These are phyloP conservation scores for Tenrec ecaudatus DNA, from an alignment of 2,113 vertebrate species.

Conservation along the genomic window DNA sequence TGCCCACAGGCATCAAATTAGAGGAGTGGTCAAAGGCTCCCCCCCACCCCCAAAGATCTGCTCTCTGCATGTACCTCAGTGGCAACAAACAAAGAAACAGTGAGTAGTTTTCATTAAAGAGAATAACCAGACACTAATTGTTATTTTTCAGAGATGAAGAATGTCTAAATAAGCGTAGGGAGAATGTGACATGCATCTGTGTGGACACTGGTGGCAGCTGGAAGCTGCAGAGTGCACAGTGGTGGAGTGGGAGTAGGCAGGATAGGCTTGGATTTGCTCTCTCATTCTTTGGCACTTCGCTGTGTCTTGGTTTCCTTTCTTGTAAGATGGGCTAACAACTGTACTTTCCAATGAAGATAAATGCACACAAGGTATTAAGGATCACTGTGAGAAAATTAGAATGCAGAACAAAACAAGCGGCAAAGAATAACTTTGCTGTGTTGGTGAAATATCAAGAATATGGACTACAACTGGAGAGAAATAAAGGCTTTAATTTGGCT, in stretches of 20 bases:
- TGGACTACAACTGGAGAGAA: neutral
- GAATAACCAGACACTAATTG: no score
- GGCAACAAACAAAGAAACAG: no score
- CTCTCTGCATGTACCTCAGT: no score
- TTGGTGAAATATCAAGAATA: neutral
- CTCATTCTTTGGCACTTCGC: neutral
- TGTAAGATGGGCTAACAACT: neutral
- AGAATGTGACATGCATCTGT: no score
- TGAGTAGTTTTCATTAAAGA: no score
- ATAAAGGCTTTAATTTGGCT: constrained; percentile 65
- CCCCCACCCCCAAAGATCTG: no score
- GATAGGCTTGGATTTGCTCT: neutral
- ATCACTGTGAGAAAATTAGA: constrained; percentile 31
- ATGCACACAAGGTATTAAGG: neutral
- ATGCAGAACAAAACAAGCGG: constrained; percentile 34
- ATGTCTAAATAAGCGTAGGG: no score
- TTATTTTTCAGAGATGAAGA: no score
- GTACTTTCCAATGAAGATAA: neutral
- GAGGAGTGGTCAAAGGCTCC: no score
- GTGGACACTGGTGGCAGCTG: no score
- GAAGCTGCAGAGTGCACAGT: no score
- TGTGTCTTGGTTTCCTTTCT: neutral
- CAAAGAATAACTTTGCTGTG: neutral
- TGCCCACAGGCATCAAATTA: no score
- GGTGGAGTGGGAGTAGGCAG: neutral